Evolutionary conservation across 2,797 vertebrate species (phyloP).

Genomic region (Sebastes elongatus): DNA sequence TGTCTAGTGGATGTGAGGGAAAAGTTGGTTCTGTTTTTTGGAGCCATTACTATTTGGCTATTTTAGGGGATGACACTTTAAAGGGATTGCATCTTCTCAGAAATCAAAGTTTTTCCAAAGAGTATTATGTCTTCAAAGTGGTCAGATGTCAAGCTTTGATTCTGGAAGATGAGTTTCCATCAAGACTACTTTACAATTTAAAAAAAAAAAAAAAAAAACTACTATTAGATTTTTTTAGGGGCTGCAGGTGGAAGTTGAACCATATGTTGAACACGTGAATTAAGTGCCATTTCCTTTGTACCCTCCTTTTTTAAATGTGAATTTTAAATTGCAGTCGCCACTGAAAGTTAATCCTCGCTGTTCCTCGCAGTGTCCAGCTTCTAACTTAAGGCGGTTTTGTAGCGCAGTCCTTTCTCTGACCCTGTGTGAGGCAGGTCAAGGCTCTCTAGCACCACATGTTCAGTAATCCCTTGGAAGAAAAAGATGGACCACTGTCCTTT

Average conservation of each 20-base stretch:
- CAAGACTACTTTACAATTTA: slow-evolving; percentile 36
- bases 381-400: slow-evolving; percentile 26
- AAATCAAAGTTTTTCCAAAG: slow-evolving; percentile 57
- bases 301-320: slow-evolving; percentile 44
- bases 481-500: slow-evolving; percentile 74
- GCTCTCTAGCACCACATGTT: slow-evolving; percentile 68
- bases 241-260: slow-evolving; percentile 49
- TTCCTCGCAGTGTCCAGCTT: slow-evolving; percentile 51
- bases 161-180: slow-evolving; percentile 30
- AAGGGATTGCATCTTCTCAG: slow-evolving; percentile 32
- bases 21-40: slow-evolving; percentile 29
- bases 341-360: slow-evolving; percentile 62
- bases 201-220: not conserved
- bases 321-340: slow-evolving; percentile 51
- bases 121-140: slow-evolving; percentile 46
- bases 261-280: slow-evolving; percentile 55
- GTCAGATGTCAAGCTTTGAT: slow-evolving; percentile 61
- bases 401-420: slow-evolving; percentile 50
- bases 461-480: slow-evolving; percentile 71
- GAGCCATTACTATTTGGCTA: slow-evolving; percentile 40
- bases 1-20: slow-evolving; percentile 46
- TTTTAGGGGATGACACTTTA: slow-evolving; percentile 52
- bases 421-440: slow-evolving; percentile 62
- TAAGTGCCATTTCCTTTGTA: slow-evolving; percentile 42
- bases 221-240: slow-evolving; percentile 3